A percentile compares a stretch with the other conserved stretches of the same genome.
These are phyloP conservation scores for Glossosoma conforme DNA, from an alignment of 1,140 invertebrate species.

Conservation along the genomic window DNA sequence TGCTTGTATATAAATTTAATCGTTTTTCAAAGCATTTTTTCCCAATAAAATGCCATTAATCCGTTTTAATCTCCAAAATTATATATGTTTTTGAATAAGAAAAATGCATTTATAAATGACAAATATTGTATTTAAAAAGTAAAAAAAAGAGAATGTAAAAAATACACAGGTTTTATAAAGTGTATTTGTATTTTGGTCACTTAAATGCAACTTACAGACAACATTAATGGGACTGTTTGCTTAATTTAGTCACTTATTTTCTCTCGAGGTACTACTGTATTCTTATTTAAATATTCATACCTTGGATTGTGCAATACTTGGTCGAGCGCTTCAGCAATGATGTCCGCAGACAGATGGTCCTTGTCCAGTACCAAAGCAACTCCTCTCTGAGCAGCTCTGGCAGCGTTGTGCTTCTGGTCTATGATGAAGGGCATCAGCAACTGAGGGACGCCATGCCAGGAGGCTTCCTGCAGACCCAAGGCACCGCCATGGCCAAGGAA, in stretches of 20 bases:
- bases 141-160: no score
- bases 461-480: slow-evolving; percentile 52
- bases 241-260: not conserved
- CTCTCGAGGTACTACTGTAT: not conserved
- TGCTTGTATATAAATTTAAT: no score
- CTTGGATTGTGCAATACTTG: slow-evolving; percentile 17
- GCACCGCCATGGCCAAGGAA: slow-evolving; percentile 58
- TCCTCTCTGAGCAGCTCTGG: slow-evolving; percentile 24
- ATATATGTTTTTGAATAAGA: no score
- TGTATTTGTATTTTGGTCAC: no score
- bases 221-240: not conserved
- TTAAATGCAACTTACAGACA: no score
- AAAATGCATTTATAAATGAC: no score
- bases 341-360: slow-evolving; percentile 11
- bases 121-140: no score
- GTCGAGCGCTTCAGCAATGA: slow-evolving; percentile 11
- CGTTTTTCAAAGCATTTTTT: no score
- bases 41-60: no score
- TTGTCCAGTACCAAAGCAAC: slow-evolving; percentile 21
- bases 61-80: no score
- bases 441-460: slow-evolving; percentile 51
- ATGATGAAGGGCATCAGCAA: slow-evolving; percentile 50
- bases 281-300: slow-evolving; percentile 8
- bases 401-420: slow-evolving; percentile 38
- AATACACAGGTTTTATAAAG: no score